Percentiles rank a stretch among this genome's conserved stretches.
These are phyloP conservation scores for Gracilinanus agilis DNA, from an alignment of 2,113 vertebrate genomes.

Conservation along the genomic window DNA sequence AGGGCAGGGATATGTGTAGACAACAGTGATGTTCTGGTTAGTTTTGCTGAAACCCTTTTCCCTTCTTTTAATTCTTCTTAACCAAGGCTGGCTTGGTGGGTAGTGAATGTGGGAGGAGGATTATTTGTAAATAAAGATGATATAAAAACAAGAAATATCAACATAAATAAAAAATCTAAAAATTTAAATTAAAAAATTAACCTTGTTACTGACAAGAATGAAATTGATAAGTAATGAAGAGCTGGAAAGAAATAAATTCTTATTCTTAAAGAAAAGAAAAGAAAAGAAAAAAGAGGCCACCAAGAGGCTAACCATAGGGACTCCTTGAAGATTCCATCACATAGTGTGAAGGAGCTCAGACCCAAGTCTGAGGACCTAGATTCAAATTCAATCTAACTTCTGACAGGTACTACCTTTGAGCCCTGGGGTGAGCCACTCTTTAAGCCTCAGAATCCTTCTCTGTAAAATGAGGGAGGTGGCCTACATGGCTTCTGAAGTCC, in stretches of 20 bases:
- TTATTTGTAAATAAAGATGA: neutral
- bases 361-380: neutral
- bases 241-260: neutral
- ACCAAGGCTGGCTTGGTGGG: neutral
- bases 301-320: accelerated
- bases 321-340: neutral
- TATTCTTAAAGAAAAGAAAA: neutral
- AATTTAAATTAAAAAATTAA: neutral
- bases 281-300: neutral
- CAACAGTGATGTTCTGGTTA: neutral
- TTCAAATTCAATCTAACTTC: neutral
- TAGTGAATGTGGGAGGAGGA: neutral
- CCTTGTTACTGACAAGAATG: neutral
- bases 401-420: neutral
- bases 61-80: neutral
- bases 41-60: neutral
- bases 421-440: neutral
- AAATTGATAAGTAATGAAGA: neutral
- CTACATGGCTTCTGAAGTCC: neutral
- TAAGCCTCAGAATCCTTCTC: neutral
- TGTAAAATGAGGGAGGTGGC: neutral
- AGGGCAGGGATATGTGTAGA: neutral
- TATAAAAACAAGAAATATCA: neutral
- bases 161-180: neutral
- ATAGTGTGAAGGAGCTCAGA: neutral